These are phyloP conservation scores for Anolis carolinensis DNA, from an alignment of 2,113 vertebrate species.

Conservation along the genomic window DNA sequence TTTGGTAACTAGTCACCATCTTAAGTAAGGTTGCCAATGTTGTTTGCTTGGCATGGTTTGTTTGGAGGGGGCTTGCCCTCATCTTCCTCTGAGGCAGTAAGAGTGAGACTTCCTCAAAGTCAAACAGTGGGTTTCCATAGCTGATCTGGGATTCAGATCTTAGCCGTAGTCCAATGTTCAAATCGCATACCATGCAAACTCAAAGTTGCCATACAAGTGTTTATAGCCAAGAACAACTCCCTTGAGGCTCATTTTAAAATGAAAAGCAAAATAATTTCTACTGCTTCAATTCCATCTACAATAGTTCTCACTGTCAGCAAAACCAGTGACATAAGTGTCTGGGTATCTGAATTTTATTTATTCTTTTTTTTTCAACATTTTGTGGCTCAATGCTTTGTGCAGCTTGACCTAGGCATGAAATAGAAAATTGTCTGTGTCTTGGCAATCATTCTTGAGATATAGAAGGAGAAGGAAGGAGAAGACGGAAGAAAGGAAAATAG, in stretches of 20 bases:
- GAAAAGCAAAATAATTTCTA: conserved; percentile 2
- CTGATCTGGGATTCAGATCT: no score
- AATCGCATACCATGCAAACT: no score
- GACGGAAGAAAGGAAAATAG: background rate
- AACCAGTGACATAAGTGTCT: conserved; percentile 15
- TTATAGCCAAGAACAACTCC: background rate
- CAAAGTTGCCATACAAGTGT: background rate
- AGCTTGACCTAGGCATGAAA: conserved; percentile 21
- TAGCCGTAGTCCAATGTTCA: no score
- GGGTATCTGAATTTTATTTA: background rate
- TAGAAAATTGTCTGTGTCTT: conserved; percentile 17
- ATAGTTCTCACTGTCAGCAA: background rate
- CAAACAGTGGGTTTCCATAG: no score
- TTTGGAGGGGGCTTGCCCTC: no score
- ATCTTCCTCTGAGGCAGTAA: no score
- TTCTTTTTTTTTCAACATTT: background rate
- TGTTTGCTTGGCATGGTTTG: no score
- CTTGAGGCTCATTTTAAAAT: background rate
- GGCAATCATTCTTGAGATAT: background rate
- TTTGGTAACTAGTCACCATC: background rate
- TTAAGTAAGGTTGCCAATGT: background rate
- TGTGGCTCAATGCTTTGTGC: background rate
- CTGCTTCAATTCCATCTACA: background rate
- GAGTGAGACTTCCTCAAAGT: no score
- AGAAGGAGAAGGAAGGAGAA: background rate